A percentile compares a stretch with the other conserved stretches of the same genome.
These are phyloP conservation scores for Nothoprocta perdicaria DNA, from an alignment of 2,113 vertebrate species.

Conservation along the genomic window DNA sequence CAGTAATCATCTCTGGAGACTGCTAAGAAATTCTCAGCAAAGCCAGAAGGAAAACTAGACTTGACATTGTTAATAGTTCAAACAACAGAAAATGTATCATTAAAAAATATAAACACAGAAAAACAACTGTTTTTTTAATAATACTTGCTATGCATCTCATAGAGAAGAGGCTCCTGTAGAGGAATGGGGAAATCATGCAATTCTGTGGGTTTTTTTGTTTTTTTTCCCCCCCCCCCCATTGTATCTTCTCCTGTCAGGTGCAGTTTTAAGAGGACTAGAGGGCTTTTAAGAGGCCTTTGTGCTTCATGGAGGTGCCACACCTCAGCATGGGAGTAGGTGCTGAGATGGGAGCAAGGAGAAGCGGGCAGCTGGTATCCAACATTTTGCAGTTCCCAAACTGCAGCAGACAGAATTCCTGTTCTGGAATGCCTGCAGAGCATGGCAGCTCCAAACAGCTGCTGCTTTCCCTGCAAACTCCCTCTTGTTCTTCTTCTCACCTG, in stretches of 20 bases:
- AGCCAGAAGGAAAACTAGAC: constrained; percentile 1
- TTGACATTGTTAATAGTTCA: constrained; percentile 24
- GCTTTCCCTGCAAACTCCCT: neutral
- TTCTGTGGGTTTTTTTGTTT: neutral
- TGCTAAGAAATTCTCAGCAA: neutral
- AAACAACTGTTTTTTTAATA: neutral
- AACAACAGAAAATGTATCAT: neutral
- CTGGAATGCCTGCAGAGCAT: neutral
- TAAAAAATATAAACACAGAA: neutral
- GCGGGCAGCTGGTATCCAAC: constrained; percentile 14
- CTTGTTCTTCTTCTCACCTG: neutral
- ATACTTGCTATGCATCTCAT: neutral
- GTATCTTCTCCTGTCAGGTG: neutral
- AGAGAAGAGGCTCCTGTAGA: neutral
- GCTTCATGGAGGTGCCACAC: neutral
- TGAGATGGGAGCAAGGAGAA: constrained; percentile 5
- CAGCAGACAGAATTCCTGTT: neutral
- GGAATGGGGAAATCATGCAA: neutral
- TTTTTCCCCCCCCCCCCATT: too few relatives aligned
- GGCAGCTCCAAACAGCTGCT: constrained; percentile 19
- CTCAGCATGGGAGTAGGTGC: neutral
- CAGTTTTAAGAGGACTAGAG: neutral
- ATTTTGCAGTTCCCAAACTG: neutral
- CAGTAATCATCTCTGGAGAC: constrained; percentile 27
- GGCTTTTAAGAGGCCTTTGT: neutral